A percentile compares a stretch with the other conserved stretches of the same genome.
Conservation (phyloP, 2,113 vertebrate species). For the Nothobranchius kuhntae region DNA sequence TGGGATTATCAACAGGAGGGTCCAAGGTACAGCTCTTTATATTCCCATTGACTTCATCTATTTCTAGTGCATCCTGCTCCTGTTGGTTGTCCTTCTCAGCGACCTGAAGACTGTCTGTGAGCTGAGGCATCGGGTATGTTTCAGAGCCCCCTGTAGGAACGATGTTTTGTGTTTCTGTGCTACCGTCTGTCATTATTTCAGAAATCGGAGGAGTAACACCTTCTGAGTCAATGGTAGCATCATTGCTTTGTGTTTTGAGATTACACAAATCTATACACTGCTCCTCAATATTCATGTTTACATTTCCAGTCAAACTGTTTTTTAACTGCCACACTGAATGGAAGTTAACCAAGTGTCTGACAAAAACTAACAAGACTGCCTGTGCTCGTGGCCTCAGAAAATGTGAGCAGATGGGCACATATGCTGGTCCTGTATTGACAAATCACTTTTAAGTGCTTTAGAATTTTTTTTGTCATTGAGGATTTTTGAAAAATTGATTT, state of each 20-base stretch:
- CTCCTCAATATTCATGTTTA: conserved; percentile 81
- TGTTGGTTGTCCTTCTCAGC: conserved; percentile 59
- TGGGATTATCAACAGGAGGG: conserved; percentile 31
- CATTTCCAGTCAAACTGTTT: conserved; percentile 70
- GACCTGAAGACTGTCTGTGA: conserved; percentile 66
- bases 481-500: background rate
- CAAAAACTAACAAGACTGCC: conserved; percentile 19
- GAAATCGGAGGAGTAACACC: conserved; percentile 71
- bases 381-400: conserved; percentile 17
- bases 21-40: conserved; percentile 55
- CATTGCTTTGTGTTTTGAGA: conserved; percentile 71
- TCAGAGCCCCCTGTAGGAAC: conserved; percentile 57
- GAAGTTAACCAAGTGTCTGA: conserved; percentile 46
- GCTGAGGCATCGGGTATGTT: conserved; percentile 59
- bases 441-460: conserved; percentile 26
- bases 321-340: conserved; percentile 49
- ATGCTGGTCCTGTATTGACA: conserved; percentile 1
- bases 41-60: conserved; percentile 73
- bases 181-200: conserved; percentile 68
- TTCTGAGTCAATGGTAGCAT: conserved; percentile 61
- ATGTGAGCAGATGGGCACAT: conserved; percentile 5
- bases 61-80: conserved; percentile 62
- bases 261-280: conserved; percentile 79
- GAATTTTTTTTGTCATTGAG: background rate
- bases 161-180: conserved; percentile 57